Evolutionary conservation across 2,113 vertebrate genomes (phyloP).

Genomic region (Burhinus bistriatus): DNA sequence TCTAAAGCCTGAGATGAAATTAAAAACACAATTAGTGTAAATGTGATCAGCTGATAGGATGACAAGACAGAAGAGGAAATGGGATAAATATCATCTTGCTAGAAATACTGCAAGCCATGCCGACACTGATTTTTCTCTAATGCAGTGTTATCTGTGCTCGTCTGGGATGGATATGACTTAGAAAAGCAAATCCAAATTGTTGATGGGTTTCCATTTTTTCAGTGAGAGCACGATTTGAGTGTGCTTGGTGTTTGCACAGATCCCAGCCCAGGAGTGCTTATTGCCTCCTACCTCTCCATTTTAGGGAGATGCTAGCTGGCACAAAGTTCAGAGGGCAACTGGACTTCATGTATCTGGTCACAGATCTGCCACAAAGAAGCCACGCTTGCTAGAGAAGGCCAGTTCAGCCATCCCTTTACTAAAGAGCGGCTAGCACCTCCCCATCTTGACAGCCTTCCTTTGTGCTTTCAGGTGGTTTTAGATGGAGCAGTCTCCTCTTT

Average conservation of each 20-base stretch:
- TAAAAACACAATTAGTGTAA: not conserved
- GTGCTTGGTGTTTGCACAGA: not conserved
- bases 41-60: not conserved
- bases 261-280: not conserved
- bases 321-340: not conserved
- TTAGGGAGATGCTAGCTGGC: not conserved
- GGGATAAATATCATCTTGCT: not conserved
- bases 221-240: not conserved
- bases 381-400: too few species aligned
- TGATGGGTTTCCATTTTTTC: not conserved
- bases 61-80: not conserved
- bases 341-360: not conserved
- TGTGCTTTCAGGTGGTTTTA: constrained; percentile 77
- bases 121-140: fast-evolving
- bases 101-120: not conserved
- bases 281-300: not conserved
- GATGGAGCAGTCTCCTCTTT: constrained; percentile 72
- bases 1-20: not conserved
- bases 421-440: not conserved
- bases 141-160: not conserved
- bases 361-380: not conserved
- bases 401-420: not conserved
- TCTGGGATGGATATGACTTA: not conserved
- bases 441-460: not conserved
- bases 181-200: not conserved